Base-by-base conservation (phyloP, 64 coral and sea anemone genomes). In the Actinia tenebrosa region DNA sequence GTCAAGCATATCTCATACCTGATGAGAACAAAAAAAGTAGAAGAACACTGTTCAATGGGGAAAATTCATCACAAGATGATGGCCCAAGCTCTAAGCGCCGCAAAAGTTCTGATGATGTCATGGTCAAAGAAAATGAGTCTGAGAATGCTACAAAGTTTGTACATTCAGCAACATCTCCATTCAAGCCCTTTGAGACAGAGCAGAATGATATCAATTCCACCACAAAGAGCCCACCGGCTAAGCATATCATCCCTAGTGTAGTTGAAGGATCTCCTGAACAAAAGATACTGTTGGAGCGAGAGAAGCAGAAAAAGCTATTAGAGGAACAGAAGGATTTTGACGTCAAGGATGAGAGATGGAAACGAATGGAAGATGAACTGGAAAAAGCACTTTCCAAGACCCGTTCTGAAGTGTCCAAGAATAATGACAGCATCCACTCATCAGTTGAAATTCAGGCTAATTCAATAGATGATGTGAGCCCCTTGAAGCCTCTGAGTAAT, bases 401-500 rank as follows among this genome's bases (percentile, higher is more conserved):
- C 44, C 78, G 86, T 22, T 86, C 92, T 55, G 72, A 42, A 61
- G 88, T 99, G 10, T 87, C 94, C 56, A 91, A 92, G 54, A 89
- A 90, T 64, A 89, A 89, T 25, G 79, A 89, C 56, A 83, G 84
- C 16, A 63, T 93, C n/a, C 93, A 92, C 46, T 88, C 97, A 26
- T 99, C 97, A 15, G 78, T 99, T 42, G 97, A 87, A 25, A 93
- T 99, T 68, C 97, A 99, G 44, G 93, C 93, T 17, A 99, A 90
- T 89, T 90, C 95, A 20, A 99, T 99, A 37, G 86, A 92, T 58
- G 91, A 94, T 56, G 86, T 99, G 18, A 99, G 97, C 84, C 93
- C 97, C 19, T 91, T 99, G 1, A 99, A 99, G 64, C 97, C 97
- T 9, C 86, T 95, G 1, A 93, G 91, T 44, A 89, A 91, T 55